phyloP scores from a whole-genome alignment of 1,140 invertebrate genomes.

The Drosophila carrolli region DNA sequence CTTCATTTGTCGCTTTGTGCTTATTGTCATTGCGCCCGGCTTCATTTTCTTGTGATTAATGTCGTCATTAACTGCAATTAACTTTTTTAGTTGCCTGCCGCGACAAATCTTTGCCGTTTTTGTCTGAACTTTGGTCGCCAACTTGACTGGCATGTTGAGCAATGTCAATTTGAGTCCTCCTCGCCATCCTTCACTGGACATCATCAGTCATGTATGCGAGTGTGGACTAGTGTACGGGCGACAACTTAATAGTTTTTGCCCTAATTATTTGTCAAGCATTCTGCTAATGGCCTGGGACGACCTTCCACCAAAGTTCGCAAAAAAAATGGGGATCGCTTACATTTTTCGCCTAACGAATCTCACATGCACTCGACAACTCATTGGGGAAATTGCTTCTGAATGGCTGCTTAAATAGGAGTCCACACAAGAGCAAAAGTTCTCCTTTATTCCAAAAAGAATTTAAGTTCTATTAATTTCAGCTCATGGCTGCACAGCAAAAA shows the following conservation, averaged over 20 bases:
- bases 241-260: conserved; percentile 68
- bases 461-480: conserved; percentile 4
- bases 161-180: conserved; percentile 72
- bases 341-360: conserved; percentile 26
- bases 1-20: conserved; percentile 80
- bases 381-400: conserved; percentile 23
- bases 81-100: conserved; percentile 71
- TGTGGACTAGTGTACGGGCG: conserved; percentile 23
- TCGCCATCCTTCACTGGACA: conserved; percentile 60
- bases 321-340: conserved; percentile 7
- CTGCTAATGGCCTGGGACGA: conserved; percentile 74
- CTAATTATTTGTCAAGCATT: conserved; percentile 80
- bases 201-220: conserved; percentile 63
- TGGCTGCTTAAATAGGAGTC: conserved; percentile 2
- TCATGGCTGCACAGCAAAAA: neutral
- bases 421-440: conserved; percentile 4
- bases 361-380: conserved; percentile 25
- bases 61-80: conserved; percentile 84
- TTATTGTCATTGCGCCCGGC: conserved; percentile 77
- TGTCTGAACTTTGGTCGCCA: conserved; percentile 69
- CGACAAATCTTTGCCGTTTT: conserved; percentile 79
- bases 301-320: conserved; percentile 11
- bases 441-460: neutral
- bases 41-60: conserved; percentile 84
- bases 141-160: conserved; percentile 76